Percentiles rank a stretch among this genome's conserved stretches.
Conservation (phyloP, 2,113 vertebrate genomes). For the Taurulus bubalis region DNA sequence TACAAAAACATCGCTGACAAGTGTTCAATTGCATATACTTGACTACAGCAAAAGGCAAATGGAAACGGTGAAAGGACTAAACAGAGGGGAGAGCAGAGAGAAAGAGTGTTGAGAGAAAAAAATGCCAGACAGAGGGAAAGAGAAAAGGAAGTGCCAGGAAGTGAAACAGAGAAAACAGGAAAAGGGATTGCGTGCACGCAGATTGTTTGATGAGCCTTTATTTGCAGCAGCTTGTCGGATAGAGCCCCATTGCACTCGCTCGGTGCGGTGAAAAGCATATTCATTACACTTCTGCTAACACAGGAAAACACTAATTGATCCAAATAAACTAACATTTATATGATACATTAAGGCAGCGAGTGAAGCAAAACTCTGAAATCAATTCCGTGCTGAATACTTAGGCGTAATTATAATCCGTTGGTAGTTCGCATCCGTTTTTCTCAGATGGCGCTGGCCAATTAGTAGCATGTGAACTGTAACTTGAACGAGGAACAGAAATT, state of each 20-base stretch:
- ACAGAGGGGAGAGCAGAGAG: not conserved
- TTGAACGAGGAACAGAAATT: conserved; percentile 45
- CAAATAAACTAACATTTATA: conserved; percentile 14
- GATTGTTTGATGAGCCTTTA: conserved; percentile 44
- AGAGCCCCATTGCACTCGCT: conserved; percentile 31
- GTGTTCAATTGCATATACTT: conserved; percentile 26
- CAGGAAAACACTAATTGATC: conserved; percentile 49
- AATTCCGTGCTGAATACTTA: conserved; percentile 24
- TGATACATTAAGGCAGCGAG: conserved; percentile 18
- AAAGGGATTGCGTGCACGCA: not conserved
- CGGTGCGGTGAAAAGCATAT: conserved; percentile 20
- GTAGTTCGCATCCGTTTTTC: conserved; percentile 46
- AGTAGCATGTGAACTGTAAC: conserved; percentile 46
- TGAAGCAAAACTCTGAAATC: conserved; percentile 26
- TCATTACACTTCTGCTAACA: conserved; percentile 31
- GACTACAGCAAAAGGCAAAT: conserved; percentile 43
- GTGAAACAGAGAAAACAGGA: conserved; percentile 22
- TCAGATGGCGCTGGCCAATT: conserved; percentile 61
- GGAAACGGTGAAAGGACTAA: conserved; percentile 22
- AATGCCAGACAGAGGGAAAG: not conserved
- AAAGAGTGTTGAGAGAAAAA: conserved; percentile 12
- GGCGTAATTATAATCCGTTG: conserved; percentile 56
- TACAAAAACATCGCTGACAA: conserved; percentile 40
- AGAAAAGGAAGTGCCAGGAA: conserved; percentile 5
- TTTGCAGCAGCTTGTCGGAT: conserved; percentile 29